Conservation (phyloP, 2,888 invertebrate genomes). For the Lepidonotus clava region DNA sequence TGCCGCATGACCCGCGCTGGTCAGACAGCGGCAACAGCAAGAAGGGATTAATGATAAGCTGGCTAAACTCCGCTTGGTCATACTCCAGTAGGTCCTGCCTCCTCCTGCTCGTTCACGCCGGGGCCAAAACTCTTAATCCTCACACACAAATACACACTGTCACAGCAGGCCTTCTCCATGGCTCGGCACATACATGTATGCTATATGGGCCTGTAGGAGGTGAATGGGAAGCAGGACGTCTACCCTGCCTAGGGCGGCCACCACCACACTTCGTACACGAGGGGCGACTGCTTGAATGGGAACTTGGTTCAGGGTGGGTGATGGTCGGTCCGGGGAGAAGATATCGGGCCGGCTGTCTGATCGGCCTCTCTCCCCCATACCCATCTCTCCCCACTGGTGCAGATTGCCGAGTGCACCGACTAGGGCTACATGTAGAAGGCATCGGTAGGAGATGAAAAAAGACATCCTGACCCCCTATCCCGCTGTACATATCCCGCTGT, state of each 20-base stretch:
- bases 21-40: background rate
- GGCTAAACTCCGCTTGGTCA: background rate
- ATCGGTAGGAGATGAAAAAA: background rate
- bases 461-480: background rate
- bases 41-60: background rate
- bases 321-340: background rate
- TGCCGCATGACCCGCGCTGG: background rate
- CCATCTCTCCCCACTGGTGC: background rate
- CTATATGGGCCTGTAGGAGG: too few species aligned
- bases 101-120: background rate
- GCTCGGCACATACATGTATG: too few species aligned
- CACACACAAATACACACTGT: too few species aligned
- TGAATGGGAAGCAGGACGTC: too few species aligned
- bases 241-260: too few species aligned
- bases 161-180: too few species aligned
- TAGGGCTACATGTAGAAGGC: background rate
- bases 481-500: background rate
- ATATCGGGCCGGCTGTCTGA: background rate
- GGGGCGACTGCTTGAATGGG: too few species aligned
- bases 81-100: background rate
- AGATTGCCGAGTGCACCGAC: background rate
- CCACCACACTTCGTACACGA: too few species aligned
- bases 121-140: background rate
- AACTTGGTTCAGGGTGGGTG: background rate
- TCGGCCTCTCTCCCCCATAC: background rate